phyloP scores from a whole-genome alignment of 1,140 invertebrate species.

The Neocloeon triangulifer region DNA sequence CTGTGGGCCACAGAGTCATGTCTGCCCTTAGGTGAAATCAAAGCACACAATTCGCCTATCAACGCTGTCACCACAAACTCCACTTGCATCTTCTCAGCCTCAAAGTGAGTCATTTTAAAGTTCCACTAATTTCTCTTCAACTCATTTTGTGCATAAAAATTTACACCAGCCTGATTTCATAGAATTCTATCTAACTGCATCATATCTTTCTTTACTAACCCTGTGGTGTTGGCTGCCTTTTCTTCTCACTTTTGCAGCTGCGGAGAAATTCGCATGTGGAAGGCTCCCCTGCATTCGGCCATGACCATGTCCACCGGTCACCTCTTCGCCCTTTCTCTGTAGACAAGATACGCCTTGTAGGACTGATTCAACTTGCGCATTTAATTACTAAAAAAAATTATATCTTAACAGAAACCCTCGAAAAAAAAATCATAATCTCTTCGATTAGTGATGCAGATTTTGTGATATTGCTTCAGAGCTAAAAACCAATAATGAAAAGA shows the following conservation, averaged over 20 bases:
- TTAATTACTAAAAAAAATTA: too few species aligned
- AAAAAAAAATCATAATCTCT: too few species aligned
- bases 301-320: slow-evolving; percentile 19
- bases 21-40: slow-evolving; percentile 38
- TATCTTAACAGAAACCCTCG: too few species aligned
- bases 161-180: not conserved
- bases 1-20: slow-evolving; percentile 45
- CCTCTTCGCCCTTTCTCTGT: slow-evolving; percentile 14
- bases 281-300: slow-evolving; percentile 8
- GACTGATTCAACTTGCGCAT: too few species aligned
- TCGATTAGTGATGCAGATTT: too few species aligned
- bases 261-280: slow-evolving; percentile 17
- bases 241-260: slow-evolving; percentile 12
- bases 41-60: slow-evolving; percentile 49
- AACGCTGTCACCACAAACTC: slow-evolving; percentile 52
- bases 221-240: not conserved
- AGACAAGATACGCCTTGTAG: too few species aligned
- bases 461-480: too few species aligned
- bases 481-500: too few species aligned
- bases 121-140: not conserved
- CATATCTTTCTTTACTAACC: not conserved
- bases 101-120: slow-evolving; percentile 27
- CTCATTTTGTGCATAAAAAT: slow-evolving; percentile 1
- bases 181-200: not conserved
- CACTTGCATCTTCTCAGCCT: slow-evolving; percentile 52